Conservation (phyloP, 2,797 vertebrate species). For the Pipistrellus nathusii region DNA sequence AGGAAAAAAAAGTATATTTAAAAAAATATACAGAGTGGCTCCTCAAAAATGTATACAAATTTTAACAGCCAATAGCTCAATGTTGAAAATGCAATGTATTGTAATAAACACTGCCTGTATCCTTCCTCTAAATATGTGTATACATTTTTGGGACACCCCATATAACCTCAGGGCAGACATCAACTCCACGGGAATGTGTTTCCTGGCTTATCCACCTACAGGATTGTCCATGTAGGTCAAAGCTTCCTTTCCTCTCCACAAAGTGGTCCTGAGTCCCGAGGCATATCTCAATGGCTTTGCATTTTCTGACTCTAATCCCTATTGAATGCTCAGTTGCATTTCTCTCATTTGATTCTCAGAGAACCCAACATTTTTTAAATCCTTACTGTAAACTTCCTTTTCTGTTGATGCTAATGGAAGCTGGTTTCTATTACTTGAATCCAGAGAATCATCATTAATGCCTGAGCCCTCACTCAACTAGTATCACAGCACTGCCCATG, state of each 20-base stretch:
- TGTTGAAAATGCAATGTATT: no score
- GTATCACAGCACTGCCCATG: neutral
- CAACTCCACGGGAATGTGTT: neutral
- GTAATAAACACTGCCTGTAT: no score
- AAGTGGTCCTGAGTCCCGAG: neutral
- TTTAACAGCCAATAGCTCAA: no score
- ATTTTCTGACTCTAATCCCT: neutral
- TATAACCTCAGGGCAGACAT: neutral
- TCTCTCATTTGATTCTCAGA: slow-evolving; percentile 7
- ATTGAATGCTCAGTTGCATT: neutral
- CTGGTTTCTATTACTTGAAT: neutral
- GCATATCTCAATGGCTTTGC: neutral
- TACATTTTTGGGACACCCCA: no score
- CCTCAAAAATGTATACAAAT: no score
- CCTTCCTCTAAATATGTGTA: no score
- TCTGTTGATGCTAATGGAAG: neutral
- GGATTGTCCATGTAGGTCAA: neutral
- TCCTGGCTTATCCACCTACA: neutral
- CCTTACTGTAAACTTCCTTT: neutral
- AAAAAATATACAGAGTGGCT: neutral
- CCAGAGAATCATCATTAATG: neutral
- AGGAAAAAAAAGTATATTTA: neutral
- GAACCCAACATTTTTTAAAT: neutral
- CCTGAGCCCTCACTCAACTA: neutral
- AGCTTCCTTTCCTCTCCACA: neutral